Base-by-base conservation (phyloP, 2,888 invertebrate genomes). In the Monochamus alternatus region DNA sequence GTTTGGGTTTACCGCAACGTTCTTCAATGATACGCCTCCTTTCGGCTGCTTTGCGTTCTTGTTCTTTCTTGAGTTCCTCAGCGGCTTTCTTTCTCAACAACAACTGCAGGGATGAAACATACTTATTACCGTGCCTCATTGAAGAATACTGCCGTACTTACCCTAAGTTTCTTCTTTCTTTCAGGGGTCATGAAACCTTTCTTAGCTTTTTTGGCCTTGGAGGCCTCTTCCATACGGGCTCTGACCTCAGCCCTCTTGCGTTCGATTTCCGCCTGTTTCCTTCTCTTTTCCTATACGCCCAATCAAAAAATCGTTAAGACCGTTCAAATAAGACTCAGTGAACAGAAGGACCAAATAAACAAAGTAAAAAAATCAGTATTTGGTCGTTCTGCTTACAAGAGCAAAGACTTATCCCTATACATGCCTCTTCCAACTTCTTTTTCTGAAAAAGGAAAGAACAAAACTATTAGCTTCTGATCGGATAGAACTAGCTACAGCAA, bases 131-230 rank as follows among this genome's bases (percentile, higher is more conserved):
- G 12, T 38, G 38, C 12, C 9, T 12, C n/a, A n/a, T 31, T 10
- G 9, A 52, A 43, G 38, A 38, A 38, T 5, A 7, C 38, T 4
- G 38, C 7, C 4, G 52, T 47, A 92, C 95, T 92, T 89, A 98
- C 98, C 94, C 98, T 95, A 89, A 99, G 97, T 91, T 98, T 98
- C 96, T 98, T 99, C 96, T 99, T 99, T 92, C 99, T 97, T 92
- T 99, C 98, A 81, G 98, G 98, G 88, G 99, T 98, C 97, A 98
- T 98, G 95, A 99, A 98, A 94, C 99, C 99, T 92, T 98, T 99
- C 95, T 99, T 99, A 90, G 97, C 97, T 92, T 98, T 98, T 92
- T 98, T 98, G 89, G 97, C 97, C 90, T 97, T 97, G 90, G 98
- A 97, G 91, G 98, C 97, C 91, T 98, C 98, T 92, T 99, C 98